Conservation (phyloP, 2,888 invertebrate species). For the Acholoe squamosa region DNA sequence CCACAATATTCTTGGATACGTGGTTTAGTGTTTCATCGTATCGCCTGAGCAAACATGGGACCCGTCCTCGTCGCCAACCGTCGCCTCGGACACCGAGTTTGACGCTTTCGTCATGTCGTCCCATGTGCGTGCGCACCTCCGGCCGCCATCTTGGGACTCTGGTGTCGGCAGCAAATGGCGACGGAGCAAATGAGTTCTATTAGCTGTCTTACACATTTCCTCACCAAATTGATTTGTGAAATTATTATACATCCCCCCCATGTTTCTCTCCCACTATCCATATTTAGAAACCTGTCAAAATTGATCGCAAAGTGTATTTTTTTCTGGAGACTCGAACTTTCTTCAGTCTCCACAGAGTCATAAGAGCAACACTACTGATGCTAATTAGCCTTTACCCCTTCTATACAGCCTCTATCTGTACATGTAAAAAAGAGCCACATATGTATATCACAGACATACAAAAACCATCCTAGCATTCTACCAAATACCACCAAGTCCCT, state of each 20-base stretch:
- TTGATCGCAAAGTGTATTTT: too few species aligned
- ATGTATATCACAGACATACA: background rate
- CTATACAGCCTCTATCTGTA: background rate
- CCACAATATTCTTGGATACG: slow-evolving; percentile 58
- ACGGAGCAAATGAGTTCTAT: background rate
- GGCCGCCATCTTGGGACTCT: slow-evolving; percentile 45
- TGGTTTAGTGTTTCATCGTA: slow-evolving; percentile 55
- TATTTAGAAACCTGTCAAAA: too few species aligned
- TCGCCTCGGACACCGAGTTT: slow-evolving; percentile 37
- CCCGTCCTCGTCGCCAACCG: background rate
- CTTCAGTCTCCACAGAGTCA: too few species aligned
- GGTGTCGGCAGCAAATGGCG: slow-evolving; percentile 8
- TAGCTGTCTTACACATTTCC: background rate
- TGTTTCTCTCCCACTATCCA: too few species aligned
- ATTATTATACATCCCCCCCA: too few species aligned
- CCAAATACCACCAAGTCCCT: background rate
- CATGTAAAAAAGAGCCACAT: background rate
- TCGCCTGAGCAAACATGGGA: slow-evolving; percentile 9
- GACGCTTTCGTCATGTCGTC: slow-evolving; percentile 52
- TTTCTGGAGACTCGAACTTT: too few species aligned
- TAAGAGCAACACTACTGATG: too few species aligned
- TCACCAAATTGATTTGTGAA: too few species aligned
- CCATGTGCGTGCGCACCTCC: slow-evolving; percentile 31
- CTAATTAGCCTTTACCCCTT: too few species aligned
- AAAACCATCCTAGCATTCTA: background rate